These are phyloP conservation scores for Heterodera filipjevi DNA, from an alignment of 2,888 invertebrate species.

Conservation along the genomic window DNA sequence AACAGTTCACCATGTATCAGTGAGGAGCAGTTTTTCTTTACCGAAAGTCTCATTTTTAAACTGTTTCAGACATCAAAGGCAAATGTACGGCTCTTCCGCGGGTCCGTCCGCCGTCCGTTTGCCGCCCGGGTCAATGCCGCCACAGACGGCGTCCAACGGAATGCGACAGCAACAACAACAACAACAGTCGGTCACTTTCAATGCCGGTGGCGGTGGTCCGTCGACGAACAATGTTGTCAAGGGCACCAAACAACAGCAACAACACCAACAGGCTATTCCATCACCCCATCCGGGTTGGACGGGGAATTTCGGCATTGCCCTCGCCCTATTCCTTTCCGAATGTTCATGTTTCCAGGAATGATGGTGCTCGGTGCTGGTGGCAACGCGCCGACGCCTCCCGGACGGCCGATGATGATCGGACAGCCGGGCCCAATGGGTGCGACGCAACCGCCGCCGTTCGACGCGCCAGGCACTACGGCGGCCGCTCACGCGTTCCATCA, in stretches of 20 bases:
- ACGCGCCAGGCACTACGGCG: background rate
- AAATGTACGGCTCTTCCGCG: constrained; percentile 6
- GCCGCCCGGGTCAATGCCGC: constrained; percentile 8
- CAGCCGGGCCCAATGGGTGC: constrained; percentile 22
- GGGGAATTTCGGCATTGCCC: no score
- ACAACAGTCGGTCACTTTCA: background rate
- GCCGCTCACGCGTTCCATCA: background rate
- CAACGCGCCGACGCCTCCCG: constrained; percentile 23
- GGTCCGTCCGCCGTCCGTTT: background rate
- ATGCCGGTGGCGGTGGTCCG: background rate
- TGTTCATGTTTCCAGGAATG: background rate
- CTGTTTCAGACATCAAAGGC: background rate
- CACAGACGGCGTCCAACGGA: constrained; percentile 1
- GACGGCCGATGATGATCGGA: constrained; percentile 17
- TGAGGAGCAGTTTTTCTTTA: background rate
- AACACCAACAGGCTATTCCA: constrained; percentile 6
- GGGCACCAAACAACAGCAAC: constrained; percentile 1
- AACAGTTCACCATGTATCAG: constrained; percentile 25
- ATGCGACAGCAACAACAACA: background rate
- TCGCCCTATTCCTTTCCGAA: background rate
- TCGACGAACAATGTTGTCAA: constrained; percentile 7
- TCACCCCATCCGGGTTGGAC: background rate
- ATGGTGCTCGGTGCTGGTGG: constrained; percentile 9
- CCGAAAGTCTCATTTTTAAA: background rate
- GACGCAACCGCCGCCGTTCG: constrained; percentile 1